Evolutionary conservation across 2,888 invertebrate genomes (phyloP).

Genomic region (Drosophila pegasa): DNA sequence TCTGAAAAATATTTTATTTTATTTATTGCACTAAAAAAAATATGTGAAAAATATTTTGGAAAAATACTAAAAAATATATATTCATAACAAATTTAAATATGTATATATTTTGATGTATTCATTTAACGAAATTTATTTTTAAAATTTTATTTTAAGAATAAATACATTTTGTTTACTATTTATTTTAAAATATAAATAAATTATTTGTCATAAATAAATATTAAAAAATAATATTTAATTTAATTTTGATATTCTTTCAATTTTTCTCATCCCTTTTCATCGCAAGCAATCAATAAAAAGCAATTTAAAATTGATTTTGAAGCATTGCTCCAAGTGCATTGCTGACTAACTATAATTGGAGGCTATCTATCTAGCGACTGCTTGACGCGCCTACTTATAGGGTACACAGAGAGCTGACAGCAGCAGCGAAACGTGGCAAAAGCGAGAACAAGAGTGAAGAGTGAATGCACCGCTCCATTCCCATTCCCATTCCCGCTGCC

Average conservation of each 20-base stretch:
- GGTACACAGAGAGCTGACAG: constrained; percentile 34
- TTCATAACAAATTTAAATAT: neutral
- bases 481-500: neutral
- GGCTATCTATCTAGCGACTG: neutral
- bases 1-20: too few relatives aligned
- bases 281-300: neutral
- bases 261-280: neutral
- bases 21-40: too few relatives aligned
- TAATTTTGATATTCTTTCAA: neutral
- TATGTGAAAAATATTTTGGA: too few relatives aligned
- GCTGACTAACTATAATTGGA: neutral
- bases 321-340: too few relatives aligned
- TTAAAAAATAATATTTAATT: neutral
- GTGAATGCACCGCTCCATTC: constrained; percentile 11
- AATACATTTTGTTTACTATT: too few relatives aligned
- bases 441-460: constrained; percentile 13
- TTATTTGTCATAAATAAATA: neutral
- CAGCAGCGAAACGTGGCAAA: constrained; percentile 24
- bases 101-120: too few relatives aligned
- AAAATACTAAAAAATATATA: too few relatives aligned
- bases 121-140: too few relatives aligned
- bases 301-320: neutral
- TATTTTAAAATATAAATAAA: too few relatives aligned
- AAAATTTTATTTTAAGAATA: too few relatives aligned
- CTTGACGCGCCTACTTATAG: constrained; percentile 4